These are phyloP conservation scores for Teleogryllus oceanicus DNA, from an alignment of 2,888 invertebrate genomes.

Conservation along the genomic window DNA sequence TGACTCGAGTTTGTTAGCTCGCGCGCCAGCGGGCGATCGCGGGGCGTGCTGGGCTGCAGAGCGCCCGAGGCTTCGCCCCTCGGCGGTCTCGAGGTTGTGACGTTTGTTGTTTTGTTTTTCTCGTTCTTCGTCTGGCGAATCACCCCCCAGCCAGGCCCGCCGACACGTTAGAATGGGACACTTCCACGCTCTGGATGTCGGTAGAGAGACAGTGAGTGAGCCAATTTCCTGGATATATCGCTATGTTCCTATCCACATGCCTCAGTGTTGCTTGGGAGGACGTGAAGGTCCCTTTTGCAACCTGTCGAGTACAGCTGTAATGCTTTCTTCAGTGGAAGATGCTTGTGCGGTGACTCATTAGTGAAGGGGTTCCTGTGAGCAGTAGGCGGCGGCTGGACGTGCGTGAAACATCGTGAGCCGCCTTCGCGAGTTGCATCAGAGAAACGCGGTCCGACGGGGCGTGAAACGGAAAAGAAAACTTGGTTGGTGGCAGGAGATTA, in stretches of 20 bases:
- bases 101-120: too few relatives aligned
- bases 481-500: too few relatives aligned
- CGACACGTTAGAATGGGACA: constrained; percentile 20
- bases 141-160: not conserved
- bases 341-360: not conserved
- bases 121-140: not conserved
- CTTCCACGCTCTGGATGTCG: constrained; percentile 26
- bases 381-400: constrained; percentile 12
- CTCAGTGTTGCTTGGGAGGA: too few relatives aligned
- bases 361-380: not conserved
- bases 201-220: constrained; percentile 26
- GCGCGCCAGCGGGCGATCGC: not conserved
- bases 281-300: too few relatives aligned
- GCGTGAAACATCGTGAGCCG: too few relatives aligned
- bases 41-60: not conserved
- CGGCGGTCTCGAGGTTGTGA: not conserved
- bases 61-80: not conserved
- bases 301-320: too few relatives aligned
- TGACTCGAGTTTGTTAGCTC: not conserved
- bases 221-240: not conserved
- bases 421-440: too few relatives aligned
- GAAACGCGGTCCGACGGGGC: too few relatives aligned
- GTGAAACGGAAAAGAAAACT: too few relatives aligned
- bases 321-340: not conserved
- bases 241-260: too few relatives aligned